Evolutionary conservation across 2,113 vertebrate genomes (phyloP).

Genomic region (Tricholaema leucomelas): DNA sequence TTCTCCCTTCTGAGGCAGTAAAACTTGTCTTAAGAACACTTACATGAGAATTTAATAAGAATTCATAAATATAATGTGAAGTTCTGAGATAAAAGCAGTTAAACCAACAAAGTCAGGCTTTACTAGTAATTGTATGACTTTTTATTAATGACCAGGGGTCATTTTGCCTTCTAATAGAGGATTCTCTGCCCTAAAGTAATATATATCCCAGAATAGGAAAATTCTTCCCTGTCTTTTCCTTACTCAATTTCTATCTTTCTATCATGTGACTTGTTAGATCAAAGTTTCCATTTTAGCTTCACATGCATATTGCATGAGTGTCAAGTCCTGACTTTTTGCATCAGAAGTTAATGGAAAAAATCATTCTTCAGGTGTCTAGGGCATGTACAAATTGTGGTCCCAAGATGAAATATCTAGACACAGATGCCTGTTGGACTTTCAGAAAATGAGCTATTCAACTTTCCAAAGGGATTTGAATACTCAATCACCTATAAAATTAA

Average conservation of each 20-base stretch:
- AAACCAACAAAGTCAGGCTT: background rate
- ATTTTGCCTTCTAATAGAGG: background rate
- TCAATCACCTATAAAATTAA: conserved; percentile 52
- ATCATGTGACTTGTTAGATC: background rate
- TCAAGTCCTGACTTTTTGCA: conserved; percentile 15
- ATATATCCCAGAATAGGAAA: background rate
- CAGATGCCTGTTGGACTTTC: background rate
- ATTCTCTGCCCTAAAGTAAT: background rate
- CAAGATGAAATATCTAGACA: conserved; percentile 1
- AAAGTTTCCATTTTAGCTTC: conserved; percentile 54
- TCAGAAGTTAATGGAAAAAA: conserved; percentile 50
- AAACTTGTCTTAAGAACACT: background rate
- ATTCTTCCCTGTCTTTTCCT: background rate
- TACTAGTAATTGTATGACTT: background rate
- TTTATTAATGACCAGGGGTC: background rate
- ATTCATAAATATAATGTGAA: background rate
- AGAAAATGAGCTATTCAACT: conserved; percentile 21
- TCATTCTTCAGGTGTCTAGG: background rate
- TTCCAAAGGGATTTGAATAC: conserved; percentile 26
- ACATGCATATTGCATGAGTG: conserved; percentile 51
- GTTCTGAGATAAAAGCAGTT: background rate
- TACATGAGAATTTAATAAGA: background rate
- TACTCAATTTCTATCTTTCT: conserved; percentile 2
- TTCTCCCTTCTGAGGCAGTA: background rate
- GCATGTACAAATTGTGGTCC: background rate